phyloP scores from a whole-genome alignment of 53 echinoderm and acorn worm genomes.

The Glandiceps talaboti region DNA sequence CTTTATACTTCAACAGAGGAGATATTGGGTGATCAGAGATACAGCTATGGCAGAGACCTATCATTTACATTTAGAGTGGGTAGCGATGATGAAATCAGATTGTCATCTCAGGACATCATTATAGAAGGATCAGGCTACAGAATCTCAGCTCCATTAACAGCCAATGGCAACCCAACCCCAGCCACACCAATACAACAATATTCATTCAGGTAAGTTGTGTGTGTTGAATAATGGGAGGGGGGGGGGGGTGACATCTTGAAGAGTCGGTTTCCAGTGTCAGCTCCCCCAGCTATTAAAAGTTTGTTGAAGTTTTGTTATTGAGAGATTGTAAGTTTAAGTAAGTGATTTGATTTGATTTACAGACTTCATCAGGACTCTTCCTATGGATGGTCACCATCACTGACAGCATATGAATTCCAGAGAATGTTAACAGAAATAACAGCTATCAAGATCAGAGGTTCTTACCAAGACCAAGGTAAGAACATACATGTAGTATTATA shows the following conservation, averaged over 20 bases:
- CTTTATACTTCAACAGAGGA: too few species aligned
- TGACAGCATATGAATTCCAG: constrained; percentile 57
- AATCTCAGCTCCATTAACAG: constrained; percentile 68
- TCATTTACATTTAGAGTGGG: constrained; percentile 68
- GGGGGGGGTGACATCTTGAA: too few species aligned
- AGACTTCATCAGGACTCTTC: constrained; percentile 6
- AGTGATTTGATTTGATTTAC: too few species aligned
- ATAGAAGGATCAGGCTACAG: constrained; percentile 52
- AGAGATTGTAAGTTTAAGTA: too few species aligned
- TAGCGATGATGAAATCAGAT: constrained; percentile 33
- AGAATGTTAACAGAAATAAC: constrained; percentile 67
- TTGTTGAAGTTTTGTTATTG: too few species aligned
- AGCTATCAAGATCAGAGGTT: constrained; percentile 79
- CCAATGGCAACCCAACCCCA: constrained; percentile 65
- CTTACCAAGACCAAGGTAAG: constrained; percentile 59
- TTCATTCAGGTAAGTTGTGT: constrained; percentile 48
- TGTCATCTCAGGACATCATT: constrained; percentile 60
- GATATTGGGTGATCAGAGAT: constrained; percentile 58
- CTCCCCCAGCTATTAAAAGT: too few species aligned
- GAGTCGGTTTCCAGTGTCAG: too few species aligned
- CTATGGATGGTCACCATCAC: constrained; percentile 2
- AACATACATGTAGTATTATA: too few species aligned
- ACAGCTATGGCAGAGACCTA: constrained; percentile 67
- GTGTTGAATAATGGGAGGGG: too few species aligned
- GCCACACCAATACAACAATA: constrained; percentile 39